phyloP scores from a whole-genome alignment of 2,888 invertebrate genomes.

The Catocala nupta region DNA sequence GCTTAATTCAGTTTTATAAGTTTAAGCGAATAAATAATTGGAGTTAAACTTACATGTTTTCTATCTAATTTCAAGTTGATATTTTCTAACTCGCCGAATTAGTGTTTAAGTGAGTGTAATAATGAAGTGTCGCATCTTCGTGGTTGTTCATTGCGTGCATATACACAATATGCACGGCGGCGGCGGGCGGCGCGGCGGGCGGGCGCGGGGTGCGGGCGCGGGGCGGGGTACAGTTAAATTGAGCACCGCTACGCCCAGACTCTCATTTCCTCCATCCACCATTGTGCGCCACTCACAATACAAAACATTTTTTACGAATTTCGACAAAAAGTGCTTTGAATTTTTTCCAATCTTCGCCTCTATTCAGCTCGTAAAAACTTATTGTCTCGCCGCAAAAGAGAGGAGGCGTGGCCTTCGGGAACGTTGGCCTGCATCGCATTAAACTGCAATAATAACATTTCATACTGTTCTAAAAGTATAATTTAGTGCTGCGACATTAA shows the following conservation, averaged over 20 bases:
- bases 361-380: conserved; percentile 81
- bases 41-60: conserved; percentile 20
- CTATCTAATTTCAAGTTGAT: conserved; percentile 18
- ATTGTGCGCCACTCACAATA: conserved; percentile 86
- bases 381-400: conserved; percentile 77
- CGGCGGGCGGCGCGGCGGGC: conserved; percentile 26
- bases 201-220: conserved; percentile 50
- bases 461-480: conserved; percentile 66
- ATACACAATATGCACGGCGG: conserved; percentile 60
- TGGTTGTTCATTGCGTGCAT: conserved; percentile 69
- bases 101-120: conserved; percentile 36
- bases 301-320: conserved; percentile 86
- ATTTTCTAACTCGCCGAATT: conserved; percentile 32
- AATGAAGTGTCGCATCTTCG: conserved; percentile 60
- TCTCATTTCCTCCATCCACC: conserved; percentile 85
- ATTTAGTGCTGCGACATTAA: conserved; percentile 67
- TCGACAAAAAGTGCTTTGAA: conserved; percentile 85
- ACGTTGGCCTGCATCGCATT: conserved; percentile 55
- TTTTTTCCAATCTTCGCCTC: conserved; percentile 85
- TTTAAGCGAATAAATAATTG: conserved; percentile 32
- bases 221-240: conserved; percentile 79
- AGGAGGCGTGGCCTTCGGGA: conserved; percentile 63
- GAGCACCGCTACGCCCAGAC: conserved; percentile 83
- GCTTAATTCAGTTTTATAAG: conserved; percentile 13
- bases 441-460: conserved; percentile 66